These are phyloP conservation scores for Crocuta crocuta DNA, from an alignment of 2,113 vertebrate genomes.

Conservation along the genomic window DNA sequence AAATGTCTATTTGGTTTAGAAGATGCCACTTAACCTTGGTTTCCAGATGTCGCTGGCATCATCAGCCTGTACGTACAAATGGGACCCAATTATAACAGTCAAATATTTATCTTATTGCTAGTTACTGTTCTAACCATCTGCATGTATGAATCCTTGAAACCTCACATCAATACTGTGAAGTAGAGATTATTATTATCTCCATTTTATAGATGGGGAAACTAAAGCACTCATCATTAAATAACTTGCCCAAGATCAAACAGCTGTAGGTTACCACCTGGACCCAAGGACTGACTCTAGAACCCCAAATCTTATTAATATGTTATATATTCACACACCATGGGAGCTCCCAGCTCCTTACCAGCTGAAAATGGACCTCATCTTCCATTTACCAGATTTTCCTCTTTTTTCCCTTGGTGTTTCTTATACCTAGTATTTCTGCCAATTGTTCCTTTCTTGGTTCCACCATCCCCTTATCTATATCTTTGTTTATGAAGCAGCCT, in stretches of 20 bases:
- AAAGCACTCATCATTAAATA: neutral
- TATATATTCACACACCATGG: neutral
- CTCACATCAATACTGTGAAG: neutral
- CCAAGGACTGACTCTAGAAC: neutral
- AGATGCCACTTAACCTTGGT: neutral
- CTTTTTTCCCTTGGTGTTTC: neutral
- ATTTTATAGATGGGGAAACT: neutral
- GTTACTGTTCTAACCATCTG: neutral
- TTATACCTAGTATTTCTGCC: neutral
- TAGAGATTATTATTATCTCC: neutral
- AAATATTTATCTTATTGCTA: neutral
- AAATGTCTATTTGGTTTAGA: neutral
- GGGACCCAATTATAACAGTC: neutral
- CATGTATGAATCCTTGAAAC: neutral
- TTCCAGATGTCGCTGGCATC: neutral
- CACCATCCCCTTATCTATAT: neutral
- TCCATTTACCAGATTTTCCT: neutral
- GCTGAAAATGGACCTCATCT: neutral
- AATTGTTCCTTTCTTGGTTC: neutral
- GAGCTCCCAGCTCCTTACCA: neutral
- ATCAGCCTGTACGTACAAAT: neutral
- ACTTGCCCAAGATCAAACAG: neutral
- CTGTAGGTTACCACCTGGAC: neutral
- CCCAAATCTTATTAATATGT: neutral
- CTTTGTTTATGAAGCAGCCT: neutral